Base-by-base conservation (phyloP, 1,140 invertebrate species). In the Camponotus floridanus region DNA sequence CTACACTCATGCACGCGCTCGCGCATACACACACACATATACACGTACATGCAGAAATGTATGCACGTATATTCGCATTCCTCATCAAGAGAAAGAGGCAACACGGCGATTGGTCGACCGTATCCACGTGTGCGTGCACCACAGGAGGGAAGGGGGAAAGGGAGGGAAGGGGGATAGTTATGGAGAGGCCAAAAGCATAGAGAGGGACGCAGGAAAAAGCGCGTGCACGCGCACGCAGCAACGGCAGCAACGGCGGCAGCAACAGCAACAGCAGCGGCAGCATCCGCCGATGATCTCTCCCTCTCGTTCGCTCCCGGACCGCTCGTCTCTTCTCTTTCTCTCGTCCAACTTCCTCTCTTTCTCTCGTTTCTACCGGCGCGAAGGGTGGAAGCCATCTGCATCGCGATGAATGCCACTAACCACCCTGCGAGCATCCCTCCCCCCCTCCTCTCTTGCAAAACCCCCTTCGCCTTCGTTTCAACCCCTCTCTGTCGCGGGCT, bases 371-470 rank as follows among this genome's bases (percentile, higher is more conserved):
- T 11, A 55, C 74, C 55, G 88, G 88, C 86, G 88, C 87, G 92
- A 92, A 92, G 93, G 92, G 92, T 93, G 93, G 93, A 94, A 94
- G 91, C 94, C 94, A 95, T 94, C 93, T 94, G 94, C 94, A 95
- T 95, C 93, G 92, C 93, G 90, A 95, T 95, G 93, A 94, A 95
- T 95, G 93, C 94, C 89, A 89, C 88, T 89, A 88, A 88, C 87
- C 91, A 91, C 90, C 90, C 90, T 91, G 71, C 87, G 74, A 90
- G 84, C 86, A 87, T 71, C 87, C 88, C 88, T 71, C 87, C 88
- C 88, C 87, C 78, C 61, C 86, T 86, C 90, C 90, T 73, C 88
- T 79, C 87, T 87, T 87, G 81, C 79, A 88, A 90, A 92, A 91
- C 76, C 88, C 91, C 90, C 90, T 83, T 90, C 76, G 73, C 92